Evolutionary conservation across 2,113 vertebrate genomes (phyloP), one percentile per base, ranked within the genome.

Genomic region (Lagopus muta): DNA sequence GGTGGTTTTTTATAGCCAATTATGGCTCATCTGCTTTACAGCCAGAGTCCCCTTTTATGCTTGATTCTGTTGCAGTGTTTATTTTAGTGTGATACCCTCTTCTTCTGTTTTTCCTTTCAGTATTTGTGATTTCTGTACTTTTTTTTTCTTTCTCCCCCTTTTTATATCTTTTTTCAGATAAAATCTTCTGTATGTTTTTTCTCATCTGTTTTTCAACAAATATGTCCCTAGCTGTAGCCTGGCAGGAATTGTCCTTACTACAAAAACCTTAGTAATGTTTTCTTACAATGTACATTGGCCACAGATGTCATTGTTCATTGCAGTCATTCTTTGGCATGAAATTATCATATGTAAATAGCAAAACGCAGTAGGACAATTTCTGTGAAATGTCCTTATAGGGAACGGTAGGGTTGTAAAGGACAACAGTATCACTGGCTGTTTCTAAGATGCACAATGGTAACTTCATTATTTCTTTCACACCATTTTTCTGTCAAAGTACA

Each of bases 1-100:
- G 52, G 21, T 78, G 69, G 61, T 8, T 3, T 88, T 95, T 95
- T 92, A 48, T 80, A 94, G 82, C 19, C 78, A 85, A 24, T 91
- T 92, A 85, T 8, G 28, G 65, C 82, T 90, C n/a, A 69, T 90
- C 72, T 93, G 60, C 81, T 89, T 85, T 94, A 64, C 84, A 85
- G 60, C 27, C 38, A 74, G 64, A 40, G 47, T 71, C 82, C 34
- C n/a, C 47, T 76, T 73, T 77, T 60, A 64, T 81, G 50, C 36
- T 88, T 61, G 38, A 54, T 89, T 95, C 71, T 82, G 50, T 76
- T 87, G 64, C 30, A 58, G 32, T 84, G n/a, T 92, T 93, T 88
- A 67, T 72, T 85, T 92, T 76, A 86, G 48, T 88, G 50, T 82
- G 45, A 40, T 89, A 78, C 6, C 4, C 2, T 11, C 54, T 86